A percentile compares a stretch with the other conserved stretches of the same genome.
Evolutionary conservation across 2,113 vertebrate species (phyloP).

Genomic region (Lethenteron reissneri): DNA sequence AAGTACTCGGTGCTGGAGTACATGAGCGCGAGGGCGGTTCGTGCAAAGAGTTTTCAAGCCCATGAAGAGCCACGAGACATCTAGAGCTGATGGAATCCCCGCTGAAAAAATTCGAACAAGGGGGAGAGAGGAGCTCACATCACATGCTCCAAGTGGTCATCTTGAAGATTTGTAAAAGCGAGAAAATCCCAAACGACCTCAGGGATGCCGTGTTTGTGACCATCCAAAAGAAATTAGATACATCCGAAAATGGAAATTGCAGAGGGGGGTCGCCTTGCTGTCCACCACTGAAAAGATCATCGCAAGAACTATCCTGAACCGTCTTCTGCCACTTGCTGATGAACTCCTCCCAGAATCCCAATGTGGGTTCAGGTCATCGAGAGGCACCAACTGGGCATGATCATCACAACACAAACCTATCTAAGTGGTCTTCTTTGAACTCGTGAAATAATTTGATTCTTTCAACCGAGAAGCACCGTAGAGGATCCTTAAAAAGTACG

Average conservation of each 20-base stretch:
- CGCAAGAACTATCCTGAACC: background rate
- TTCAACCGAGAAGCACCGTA: no score
- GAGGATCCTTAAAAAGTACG: no score
- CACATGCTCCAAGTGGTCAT: constrained; percentile 13
- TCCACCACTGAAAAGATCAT: no score
- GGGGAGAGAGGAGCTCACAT: constrained; percentile 12
- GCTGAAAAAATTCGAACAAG: constrained; percentile 15
- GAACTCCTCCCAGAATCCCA: background rate
- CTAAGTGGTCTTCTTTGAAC: no score
- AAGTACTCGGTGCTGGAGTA: no score
- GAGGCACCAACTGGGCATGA: background rate
- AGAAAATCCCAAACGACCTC: constrained; percentile 19
- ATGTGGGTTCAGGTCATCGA: background rate
- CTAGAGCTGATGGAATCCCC: constrained; percentile 18
- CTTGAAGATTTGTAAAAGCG: constrained; percentile 13
- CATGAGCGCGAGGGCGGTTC: no score
- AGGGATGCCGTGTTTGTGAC: constrained; percentile 11
- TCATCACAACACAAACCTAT: background rate
- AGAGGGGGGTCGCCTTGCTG: background rate
- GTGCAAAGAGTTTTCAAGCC: no score
- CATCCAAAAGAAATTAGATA: constrained; percentile 10
- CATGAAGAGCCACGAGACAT: constrained; percentile 16
- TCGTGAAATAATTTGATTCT: no score
- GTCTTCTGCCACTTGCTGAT: background rate
- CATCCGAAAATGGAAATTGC: constrained; percentile 3